A percentile compares a stretch with the other conserved stretches of the same genome.
Evolutionary conservation across 2,797 vertebrate genomes (phyloP).

Genomic region (Phrynocephalus guinanensis): DNA sequence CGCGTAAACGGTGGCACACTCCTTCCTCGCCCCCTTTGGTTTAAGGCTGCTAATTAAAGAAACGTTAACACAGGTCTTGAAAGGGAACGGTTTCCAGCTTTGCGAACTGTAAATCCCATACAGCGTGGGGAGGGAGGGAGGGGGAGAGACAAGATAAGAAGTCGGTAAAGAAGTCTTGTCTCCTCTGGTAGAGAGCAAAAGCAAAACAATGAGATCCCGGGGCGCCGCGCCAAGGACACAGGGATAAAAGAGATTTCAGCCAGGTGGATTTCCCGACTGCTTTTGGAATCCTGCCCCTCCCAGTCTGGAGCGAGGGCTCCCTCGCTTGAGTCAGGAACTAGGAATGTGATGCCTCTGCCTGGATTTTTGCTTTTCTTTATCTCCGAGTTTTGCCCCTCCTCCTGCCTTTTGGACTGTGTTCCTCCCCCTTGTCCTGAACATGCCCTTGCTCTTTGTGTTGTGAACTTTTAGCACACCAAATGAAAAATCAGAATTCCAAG

Average conservation of each 20-base stretch:
- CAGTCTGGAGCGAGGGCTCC: not conserved
- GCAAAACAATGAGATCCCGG: not conserved
- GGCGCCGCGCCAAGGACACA: not conserved
- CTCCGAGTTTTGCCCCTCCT: not conserved
- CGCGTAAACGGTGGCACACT: not conserved
- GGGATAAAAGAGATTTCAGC: not conserved
- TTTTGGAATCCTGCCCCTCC: not conserved
- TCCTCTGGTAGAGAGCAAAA: not conserved
- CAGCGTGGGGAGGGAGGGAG: not conserved
- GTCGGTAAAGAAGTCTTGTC: not conserved
- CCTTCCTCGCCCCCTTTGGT: not conserved
- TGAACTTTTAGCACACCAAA: constrained; percentile 38
- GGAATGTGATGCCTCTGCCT: constrained; percentile 9
- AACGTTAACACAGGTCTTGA: not conserved
- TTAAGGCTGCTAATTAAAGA: not conserved
- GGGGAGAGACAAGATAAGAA: not conserved
- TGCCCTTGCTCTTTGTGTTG: constrained; percentile 16
- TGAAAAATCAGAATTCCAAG: constrained; percentile 20
- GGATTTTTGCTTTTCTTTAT: not conserved
- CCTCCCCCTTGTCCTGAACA: constrained; percentile 6
- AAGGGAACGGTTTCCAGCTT: not conserved
- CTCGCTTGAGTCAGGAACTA: not conserved
- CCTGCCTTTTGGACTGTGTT: not conserved
- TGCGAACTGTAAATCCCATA: not conserved
- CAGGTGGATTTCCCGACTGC: not conserved